A percentile compares a stretch with the other conserved stretches of the same genome.
These are phyloP conservation scores for Spodoptera picta DNA, from an alignment of 2,888 invertebrate genomes.

Conservation along the genomic window DNA sequence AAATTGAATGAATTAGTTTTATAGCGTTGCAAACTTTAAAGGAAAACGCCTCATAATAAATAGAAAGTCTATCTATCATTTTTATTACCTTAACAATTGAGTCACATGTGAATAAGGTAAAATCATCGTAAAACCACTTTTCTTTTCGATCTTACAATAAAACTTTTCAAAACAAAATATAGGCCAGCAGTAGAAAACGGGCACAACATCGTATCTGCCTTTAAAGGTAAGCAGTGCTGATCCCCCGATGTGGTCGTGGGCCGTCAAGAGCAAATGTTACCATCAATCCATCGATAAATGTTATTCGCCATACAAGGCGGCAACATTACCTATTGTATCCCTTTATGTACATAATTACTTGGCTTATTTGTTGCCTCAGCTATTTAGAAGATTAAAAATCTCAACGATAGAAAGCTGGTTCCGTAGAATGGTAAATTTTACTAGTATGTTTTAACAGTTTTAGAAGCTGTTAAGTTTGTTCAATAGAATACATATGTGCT, in stretches of 20 bases:
- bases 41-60: too few species aligned
- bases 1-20: too few species aligned
- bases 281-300: conserved; percentile 54
- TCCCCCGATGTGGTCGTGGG: conserved; percentile 44
- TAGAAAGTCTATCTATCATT: too few species aligned
- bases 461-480: conserved; percentile 1
- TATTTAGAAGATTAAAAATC: conserved; percentile 41
- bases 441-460: conserved; percentile 11
- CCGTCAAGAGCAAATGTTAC: conserved; percentile 47
- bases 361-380: conserved; percentile 45
- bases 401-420: conserved; percentile 7
- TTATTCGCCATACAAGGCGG: conserved; percentile 46
- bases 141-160: conserved; percentile 32
- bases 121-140: conserved; percentile 13
- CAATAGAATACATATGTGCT: background rate
- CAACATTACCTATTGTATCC: conserved; percentile 51
- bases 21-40: too few species aligned
- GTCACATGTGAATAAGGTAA: too few species aligned
- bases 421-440: conserved; percentile 10
- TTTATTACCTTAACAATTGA: too few species aligned
- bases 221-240: conserved; percentile 45
- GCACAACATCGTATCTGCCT: conserved; percentile 41
- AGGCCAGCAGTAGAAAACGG: conserved; percentile 44
- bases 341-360: conserved; percentile 50
- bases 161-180: conserved; percentile 47